Conservation (phyloP, 2,797 vertebrate species). For the Chromis chromis region DNA sequence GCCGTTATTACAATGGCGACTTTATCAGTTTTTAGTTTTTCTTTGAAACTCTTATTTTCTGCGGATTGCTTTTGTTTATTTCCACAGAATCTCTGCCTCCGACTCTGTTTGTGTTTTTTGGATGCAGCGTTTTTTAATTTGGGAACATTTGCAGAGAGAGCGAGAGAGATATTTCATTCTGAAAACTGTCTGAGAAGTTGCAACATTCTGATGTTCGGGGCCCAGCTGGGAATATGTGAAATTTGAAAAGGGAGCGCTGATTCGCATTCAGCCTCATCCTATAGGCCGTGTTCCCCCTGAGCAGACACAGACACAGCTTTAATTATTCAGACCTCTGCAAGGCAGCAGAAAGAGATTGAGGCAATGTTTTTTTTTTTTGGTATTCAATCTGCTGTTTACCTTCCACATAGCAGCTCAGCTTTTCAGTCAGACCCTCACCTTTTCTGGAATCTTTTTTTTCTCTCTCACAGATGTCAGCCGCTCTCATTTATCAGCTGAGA, state of each 20-base stretch:
- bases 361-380: slow-evolving; percentile 44
- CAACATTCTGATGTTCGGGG: slow-evolving; percentile 53
- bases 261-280: slow-evolving; percentile 66
- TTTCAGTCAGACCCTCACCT: slow-evolving; percentile 53
- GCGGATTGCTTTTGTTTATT: slow-evolving; percentile 6
- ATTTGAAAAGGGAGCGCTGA: slow-evolving; percentile 62
- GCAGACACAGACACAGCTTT: slow-evolving; percentile 69
- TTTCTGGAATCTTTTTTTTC: slow-evolving; percentile 41
- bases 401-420: slow-evolving; percentile 41
- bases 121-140: slow-evolving; percentile 40
- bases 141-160: slow-evolving; percentile 41
- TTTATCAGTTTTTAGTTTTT: not conserved
- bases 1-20: not conserved
- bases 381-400: slow-evolving; percentile 69
- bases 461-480: slow-evolving; percentile 10
- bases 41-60: not conserved
- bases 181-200: slow-evolving; percentile 40
- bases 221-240: slow-evolving; percentile 62
- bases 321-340: slow-evolving; percentile 82
- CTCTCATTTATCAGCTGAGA: slow-evolving; percentile 52
- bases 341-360: slow-evolving; percentile 73
- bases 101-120: slow-evolving; percentile 10
- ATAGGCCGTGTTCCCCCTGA: slow-evolving; percentile 58
- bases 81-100: not conserved
- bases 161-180: slow-evolving; percentile 25